Conservation (phyloP, 2,113 vertebrate genomes). For the Peromyscus maniculatus region DNA sequence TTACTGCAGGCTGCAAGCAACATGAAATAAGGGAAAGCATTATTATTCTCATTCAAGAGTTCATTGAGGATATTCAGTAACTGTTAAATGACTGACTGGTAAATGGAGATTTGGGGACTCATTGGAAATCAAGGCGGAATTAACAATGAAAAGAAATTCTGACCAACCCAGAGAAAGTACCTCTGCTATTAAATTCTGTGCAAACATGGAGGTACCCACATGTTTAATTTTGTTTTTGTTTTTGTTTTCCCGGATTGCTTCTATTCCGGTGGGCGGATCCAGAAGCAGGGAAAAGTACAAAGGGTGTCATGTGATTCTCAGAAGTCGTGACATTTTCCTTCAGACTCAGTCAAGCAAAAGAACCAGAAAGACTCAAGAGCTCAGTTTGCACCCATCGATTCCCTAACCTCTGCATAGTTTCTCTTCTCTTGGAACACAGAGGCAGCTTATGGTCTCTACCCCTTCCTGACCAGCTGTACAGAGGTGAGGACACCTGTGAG, state of each 20-base stretch:
- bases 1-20: background rate
- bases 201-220: background rate
- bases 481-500: background rate
- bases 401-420: background rate
- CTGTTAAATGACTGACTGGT: background rate
- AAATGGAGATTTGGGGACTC: background rate
- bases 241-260: background rate
- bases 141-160: slow-evolving; percentile 41
- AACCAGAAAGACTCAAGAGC: background rate
- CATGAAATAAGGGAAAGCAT: background rate
- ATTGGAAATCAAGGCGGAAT: background rate
- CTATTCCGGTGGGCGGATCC: background rate
- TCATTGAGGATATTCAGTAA: background rate
- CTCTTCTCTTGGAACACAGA: background rate
- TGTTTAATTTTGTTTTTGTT: background rate
- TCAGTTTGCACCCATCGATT: background rate
- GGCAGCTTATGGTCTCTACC: background rate
- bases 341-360: background rate
- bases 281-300: background rate
- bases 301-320: background rate
- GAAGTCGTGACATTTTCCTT: background rate
- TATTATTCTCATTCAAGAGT: background rate
- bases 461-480: rapidly evolving
- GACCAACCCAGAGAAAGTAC: background rate
- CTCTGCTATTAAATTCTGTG: background rate